These are phyloP conservation scores for Hormiphora californensis DNA, from an alignment of 37 sponge, comb jelly and placozoan species.

Conservation along the genomic window DNA sequence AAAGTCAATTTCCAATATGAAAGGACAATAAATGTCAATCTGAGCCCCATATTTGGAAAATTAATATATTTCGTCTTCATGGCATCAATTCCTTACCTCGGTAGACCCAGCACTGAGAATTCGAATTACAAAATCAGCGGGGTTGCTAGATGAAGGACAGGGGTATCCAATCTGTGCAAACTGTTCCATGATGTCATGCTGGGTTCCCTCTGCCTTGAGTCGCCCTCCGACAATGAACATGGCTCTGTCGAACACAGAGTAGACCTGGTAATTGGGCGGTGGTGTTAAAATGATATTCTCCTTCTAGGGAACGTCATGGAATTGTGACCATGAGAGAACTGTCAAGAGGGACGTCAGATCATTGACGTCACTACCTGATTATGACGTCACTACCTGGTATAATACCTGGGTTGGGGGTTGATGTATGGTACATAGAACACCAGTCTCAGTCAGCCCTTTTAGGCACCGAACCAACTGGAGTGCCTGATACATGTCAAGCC, in stretches of 20 bases:
- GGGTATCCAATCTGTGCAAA: conserved; percentile 34
- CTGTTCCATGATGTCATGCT: conserved; percentile 19
- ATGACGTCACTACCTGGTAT: no score
- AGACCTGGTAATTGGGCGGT: no score
- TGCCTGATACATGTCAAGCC: conserved; percentile 47
- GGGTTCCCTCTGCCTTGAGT: conserved; percentile 36
- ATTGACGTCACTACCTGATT: no score
- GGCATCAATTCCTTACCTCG: no score
- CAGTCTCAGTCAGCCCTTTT: conserved; percentile 9
- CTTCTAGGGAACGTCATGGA: no score
- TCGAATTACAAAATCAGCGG: conserved; percentile 27
- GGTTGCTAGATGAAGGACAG: conserved; percentile 41
- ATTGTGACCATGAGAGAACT: no score
- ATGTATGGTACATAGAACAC: conserved; percentile 31
- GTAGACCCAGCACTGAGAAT: conserved; percentile 4
- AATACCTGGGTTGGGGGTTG: conserved; percentile 54
- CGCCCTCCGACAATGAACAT: conserved; percentile 52
- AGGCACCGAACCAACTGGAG: conserved; percentile 15
- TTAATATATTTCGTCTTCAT: no score
- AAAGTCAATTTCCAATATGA: no score
- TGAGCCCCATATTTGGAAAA: no score
- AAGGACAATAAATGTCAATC: no score
- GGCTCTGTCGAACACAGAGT: not conserved
- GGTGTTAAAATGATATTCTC: no score
- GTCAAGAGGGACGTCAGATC: no score